Conservation (phyloP, 2,888 invertebrate species). For the Spisula solida region DNA sequence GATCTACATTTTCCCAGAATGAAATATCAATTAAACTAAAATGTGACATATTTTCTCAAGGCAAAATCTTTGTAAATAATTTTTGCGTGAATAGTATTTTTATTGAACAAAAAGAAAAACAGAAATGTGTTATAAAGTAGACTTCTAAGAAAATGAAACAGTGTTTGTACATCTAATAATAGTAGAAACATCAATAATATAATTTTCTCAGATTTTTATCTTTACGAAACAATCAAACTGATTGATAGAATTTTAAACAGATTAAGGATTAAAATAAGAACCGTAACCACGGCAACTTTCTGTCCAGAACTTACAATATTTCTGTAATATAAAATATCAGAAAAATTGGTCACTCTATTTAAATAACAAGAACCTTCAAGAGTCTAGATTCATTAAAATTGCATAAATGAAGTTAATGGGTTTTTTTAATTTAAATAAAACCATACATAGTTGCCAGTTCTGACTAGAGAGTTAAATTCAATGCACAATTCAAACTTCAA, state of each 20-base stretch:
- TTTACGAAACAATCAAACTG: background rate
- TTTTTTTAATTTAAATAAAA: no score
- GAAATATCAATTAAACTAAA: background rate
- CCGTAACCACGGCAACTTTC: background rate
- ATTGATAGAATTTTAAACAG: background rate
- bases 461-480: background rate
- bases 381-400: no score
- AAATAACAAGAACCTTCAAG: no score
- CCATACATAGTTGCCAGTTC: background rate
- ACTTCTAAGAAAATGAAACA: background rate
- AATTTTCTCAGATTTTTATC: background rate
- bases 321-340: no score
- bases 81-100: background rate
- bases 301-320: background rate
- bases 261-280: background rate
- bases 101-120: background rate
- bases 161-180: background rate
- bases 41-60: background rate
- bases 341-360: no score
- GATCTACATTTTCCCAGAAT: background rate
- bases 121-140: background rate
- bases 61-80: background rate
- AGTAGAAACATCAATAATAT: background rate
- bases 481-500: conserved; percentile 8
- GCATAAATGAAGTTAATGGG: no score